These are phyloP conservation scores for Sepiola atlantica DNA, from an alignment of 2,888 invertebrate species.

Conservation along the genomic window DNA sequence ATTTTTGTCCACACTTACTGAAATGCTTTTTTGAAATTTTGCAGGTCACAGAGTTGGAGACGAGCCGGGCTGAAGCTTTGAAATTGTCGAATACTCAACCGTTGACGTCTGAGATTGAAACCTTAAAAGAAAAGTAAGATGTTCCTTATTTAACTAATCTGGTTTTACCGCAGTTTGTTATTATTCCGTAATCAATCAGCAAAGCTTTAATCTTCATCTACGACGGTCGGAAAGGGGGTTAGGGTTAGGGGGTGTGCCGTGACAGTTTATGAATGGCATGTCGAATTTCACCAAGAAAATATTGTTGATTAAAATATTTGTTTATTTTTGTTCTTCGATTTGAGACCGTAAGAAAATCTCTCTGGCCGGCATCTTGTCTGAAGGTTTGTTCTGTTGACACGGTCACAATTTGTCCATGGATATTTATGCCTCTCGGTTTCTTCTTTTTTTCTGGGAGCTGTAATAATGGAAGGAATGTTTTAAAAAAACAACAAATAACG, in stretches of 20 bases:
- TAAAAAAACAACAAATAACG: no score
- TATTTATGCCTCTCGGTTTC: no score
- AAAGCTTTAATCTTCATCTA: background rate
- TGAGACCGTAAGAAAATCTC: no score
- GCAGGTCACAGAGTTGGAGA: constrained; percentile 58
- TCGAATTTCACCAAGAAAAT: background rate
- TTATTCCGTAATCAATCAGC: background rate
- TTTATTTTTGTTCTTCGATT: background rate
- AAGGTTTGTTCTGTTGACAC: no score
- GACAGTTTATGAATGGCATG: background rate
- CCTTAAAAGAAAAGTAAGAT: background rate
- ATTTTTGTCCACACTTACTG: background rate
- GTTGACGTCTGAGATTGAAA: background rate
- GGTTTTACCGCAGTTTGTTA: background rate
- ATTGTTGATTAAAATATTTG: background rate
- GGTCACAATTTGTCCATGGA: no score
- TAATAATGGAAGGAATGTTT: no score
- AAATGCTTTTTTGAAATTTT: background rate
- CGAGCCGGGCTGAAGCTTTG: constrained; percentile 50
- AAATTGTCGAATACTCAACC: background rate
- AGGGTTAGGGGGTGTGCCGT: no score
- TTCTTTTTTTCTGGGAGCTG: no score
- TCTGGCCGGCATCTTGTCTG: no score
- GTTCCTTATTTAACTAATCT: background rate
- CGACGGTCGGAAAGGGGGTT: no score